These are phyloP conservation scores for Sphaerodactylus townsendi DNA, from an alignment of 2,113 vertebrate genomes.

Conservation along the genomic window DNA sequence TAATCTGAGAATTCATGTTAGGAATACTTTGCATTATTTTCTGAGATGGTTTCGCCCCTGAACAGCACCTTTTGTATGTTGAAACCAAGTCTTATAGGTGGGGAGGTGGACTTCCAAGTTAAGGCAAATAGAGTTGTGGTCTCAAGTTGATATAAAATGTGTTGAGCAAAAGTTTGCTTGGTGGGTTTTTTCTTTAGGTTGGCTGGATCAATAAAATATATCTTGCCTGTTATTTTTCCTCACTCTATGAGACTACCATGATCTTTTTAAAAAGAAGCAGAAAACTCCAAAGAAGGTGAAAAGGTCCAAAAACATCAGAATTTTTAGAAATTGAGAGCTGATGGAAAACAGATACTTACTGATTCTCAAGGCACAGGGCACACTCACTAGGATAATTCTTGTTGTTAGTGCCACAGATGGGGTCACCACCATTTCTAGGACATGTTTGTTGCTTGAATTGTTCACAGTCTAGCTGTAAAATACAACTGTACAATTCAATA, in stretches of 20 bases:
- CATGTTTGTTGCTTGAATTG: slow-evolving; percentile 55
- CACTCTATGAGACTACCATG: not conserved
- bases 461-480: slow-evolving; percentile 49
- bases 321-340: accelerated
- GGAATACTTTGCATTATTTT: too few species aligned
- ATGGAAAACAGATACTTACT: slow-evolving; percentile 44
- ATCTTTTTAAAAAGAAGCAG: not conserved
- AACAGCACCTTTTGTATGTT: too few species aligned
- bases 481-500: not conserved
- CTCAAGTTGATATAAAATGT: not conserved
- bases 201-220: not conserved
- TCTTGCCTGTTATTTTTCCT: not conserved
- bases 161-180: not conserved
- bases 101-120: too few species aligned
- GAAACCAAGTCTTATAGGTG: too few species aligned
- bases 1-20: too few species aligned
- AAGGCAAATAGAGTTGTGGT: too few species aligned
- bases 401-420: slow-evolving; percentile 80
- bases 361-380: slow-evolving; percentile 66
- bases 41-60: too few species aligned
- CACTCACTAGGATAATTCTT: slow-evolving; percentile 81
- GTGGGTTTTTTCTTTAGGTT: not conserved
- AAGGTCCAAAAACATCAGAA: not conserved
- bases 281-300: slow-evolving; percentile 38
- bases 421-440: slow-evolving; percentile 67